Conservation (phyloP, 2,888 invertebrate genomes). For the Diarsia dahlii region DNA sequence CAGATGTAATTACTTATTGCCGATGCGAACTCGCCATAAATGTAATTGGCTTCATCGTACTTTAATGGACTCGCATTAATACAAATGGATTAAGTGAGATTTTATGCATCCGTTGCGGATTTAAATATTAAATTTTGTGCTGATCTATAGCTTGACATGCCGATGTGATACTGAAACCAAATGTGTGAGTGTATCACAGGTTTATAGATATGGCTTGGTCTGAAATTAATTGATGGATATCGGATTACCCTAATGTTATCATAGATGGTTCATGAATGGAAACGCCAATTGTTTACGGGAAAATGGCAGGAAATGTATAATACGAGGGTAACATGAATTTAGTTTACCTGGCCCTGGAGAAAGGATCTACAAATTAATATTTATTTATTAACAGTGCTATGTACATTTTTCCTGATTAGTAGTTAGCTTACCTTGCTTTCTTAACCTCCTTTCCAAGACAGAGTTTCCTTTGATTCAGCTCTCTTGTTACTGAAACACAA, state of each 20-base stretch:
- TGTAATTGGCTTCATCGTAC: constrained; percentile 67
- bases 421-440: background rate
- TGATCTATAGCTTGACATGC: constrained; percentile 29
- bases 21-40: constrained; percentile 65
- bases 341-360: background rate
- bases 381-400: background rate
- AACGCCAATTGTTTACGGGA: background rate
- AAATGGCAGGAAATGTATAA: background rate
- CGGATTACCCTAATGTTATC: background rate
- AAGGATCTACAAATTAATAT: background rate
- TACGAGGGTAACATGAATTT: background rate
- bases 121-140: constrained; percentile 47
- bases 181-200: background rate
- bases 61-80: constrained; percentile 68
- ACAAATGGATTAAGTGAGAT: constrained; percentile 64
- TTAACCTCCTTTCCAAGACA: background rate
- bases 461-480: background rate
- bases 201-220: background rate
- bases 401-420: background rate
- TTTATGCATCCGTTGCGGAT: constrained; percentile 59
- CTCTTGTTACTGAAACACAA: constrained; percentile 12
- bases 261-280: background rate
- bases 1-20: constrained; percentile 70
- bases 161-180: constrained; percentile 5
- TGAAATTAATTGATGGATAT: constrained; percentile 6